Evolutionary conservation across 2,888 invertebrate species (phyloP), one percentile per base, ranked within the genome.

Genomic region (Volucella zonaria): DNA sequence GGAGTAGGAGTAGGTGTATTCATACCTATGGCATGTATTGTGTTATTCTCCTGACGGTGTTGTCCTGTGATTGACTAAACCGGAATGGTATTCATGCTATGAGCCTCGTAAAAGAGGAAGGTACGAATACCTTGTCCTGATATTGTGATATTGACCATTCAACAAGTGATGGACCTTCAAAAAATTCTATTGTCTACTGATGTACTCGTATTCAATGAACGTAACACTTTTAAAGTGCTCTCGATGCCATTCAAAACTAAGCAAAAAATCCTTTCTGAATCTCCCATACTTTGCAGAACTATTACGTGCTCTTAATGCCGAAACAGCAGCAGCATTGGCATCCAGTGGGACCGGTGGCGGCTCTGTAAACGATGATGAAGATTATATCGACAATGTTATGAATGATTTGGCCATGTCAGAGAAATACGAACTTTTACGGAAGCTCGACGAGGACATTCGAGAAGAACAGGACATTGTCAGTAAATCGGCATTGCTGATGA

Each of bases 391-490:
- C 67, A 89, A 89, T n/a, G 89, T 88, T 1, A 88, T 89, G 67
- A 90, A 89, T 87, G 90, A 91, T 87, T 75, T 90, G 43, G 90
- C 90, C 74, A 82, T 89, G 83, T 89, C 90, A 71, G 90, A 88
- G 76, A 90, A 91, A 87, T 89, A 87, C 67, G 90, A 91, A 62
- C 88, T 91, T 78, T 82, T 92, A 8, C 89, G 89, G 68, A 90
- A 90, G 85, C 81, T 92, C 75, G 90, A 91, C 67, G 88, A 90
- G 56, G 91, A 91, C 61, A 89, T 92, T 58, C 89, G 89, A 43
- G 89, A 90, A 45, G 92, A 92, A 70, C 91, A 91, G 87, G 91
- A 92, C 83, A 89, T 92, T 77, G 90, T 91, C 74, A 90, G 89
- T 70, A 92, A 92, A 89, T 91, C 92, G 58, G 89, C 90, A 59